Evolutionary conservation across 1,140 invertebrate genomes (phyloP), one percentile per base, ranked within the genome.

Genomic region (Euschistus heros): DNA sequence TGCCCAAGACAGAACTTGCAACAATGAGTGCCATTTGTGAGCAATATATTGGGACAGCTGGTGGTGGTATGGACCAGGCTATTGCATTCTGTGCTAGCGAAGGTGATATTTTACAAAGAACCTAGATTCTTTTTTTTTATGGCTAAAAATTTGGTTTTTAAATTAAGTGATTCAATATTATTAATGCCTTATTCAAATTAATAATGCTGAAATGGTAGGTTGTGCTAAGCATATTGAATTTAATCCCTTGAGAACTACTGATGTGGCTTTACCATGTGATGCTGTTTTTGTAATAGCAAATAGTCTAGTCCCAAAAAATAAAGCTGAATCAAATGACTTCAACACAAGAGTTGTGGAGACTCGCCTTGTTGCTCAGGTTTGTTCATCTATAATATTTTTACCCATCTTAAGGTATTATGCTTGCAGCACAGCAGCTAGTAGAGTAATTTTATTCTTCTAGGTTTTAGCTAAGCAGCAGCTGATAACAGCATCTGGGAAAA

Each of bases 11-110:
- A 66, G 82, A 89, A 65, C 77, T 98, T 68, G 94, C 96, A 5
- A 82, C 84, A 47, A 74, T 96, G 60, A 95, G 94, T 77, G 92
- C 94, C 0, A 78, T 79, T 69, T 86, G 88, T 74, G 97, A 99
- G 79, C 80, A 86, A 68, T 93, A 92, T 70, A 95, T 98, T 70
- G 97, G 96, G 17, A 94, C 91, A 10, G 84, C 94, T 77, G 95
- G 96, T 30, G 97, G 97, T 46, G 97, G 96, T 68, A 99, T 99
- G 97, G 97, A 99, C 76, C 97, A 99, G 79, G 94, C 97, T 0
- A 98, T 98, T 71, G 92, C 92, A 60, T 92, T 98, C 77, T 81
- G 98, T 20, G 95, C 91, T 2, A 84, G 89, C 73, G 76, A 84
- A 75, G 93, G 92, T 83, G 75, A 75, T 67, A 69, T 50, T 15